These are phyloP conservation scores for Drosophila diplacantha DNA, from an alignment of 2,888 invertebrate species.

Conservation along the genomic window DNA sequence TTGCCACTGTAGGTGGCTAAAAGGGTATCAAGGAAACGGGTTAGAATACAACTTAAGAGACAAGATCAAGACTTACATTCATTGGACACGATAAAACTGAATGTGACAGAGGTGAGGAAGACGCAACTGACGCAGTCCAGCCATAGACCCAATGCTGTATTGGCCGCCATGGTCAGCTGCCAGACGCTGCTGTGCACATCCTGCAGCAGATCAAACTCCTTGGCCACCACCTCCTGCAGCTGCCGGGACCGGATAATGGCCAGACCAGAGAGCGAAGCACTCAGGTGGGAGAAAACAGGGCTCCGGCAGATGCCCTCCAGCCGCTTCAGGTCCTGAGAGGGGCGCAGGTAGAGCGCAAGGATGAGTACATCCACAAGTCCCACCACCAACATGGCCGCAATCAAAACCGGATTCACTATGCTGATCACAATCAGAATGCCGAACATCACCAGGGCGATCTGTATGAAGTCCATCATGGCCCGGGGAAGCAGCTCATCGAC, in stretches of 20 bases:
- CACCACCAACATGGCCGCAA: constrained; percentile 83
- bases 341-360: constrained; percentile 83
- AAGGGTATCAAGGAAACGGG: background rate
- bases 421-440: constrained; percentile 87
- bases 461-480: constrained; percentile 79
- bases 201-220: constrained; percentile 87
- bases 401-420: constrained; percentile 83
- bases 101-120: constrained; percentile 83
- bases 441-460: constrained; percentile 81
- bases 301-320: constrained; percentile 87
- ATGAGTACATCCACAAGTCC: constrained; percentile 82
- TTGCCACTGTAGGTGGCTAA: constrained; percentile 82
- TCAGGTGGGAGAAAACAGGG: constrained; percentile 94
- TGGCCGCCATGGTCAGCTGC: constrained; percentile 75
- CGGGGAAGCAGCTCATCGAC: constrained; percentile 81
- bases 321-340: constrained; percentile 86
- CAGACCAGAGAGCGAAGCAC: constrained; percentile 90
- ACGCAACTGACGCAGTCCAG: constrained; percentile 84
- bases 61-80: constrained; percentile 78
- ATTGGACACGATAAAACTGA: constrained; percentile 81
- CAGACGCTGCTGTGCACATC: constrained; percentile 78
- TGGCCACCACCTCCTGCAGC: constrained; percentile 84
- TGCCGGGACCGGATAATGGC: constrained; percentile 90
- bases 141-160: constrained; percentile 84
- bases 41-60: background rate